phyloP scores from a whole-genome alignment of 2,113 vertebrate genomes.

The Chionodraco myersi region DNA sequence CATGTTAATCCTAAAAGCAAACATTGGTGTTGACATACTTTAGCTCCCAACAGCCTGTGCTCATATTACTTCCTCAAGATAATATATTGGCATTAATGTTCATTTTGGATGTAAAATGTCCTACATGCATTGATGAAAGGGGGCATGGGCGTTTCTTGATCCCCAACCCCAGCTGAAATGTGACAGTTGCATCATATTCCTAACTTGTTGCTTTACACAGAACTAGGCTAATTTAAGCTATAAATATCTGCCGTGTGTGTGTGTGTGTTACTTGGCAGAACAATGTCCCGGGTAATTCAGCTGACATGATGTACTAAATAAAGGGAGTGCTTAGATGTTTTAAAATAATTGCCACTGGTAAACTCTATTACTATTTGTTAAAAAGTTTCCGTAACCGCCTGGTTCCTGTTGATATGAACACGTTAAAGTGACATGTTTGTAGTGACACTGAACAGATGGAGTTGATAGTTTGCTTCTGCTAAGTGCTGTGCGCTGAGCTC shows the following conservation, averaged over 20 bases:
- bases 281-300: neutral
- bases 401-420: neutral
- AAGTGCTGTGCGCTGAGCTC: neutral
- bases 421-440: neutral
- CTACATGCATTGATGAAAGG: neutral
- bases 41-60: neutral
- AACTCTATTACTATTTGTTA: neutral
- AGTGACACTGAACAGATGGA: neutral
- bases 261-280: slow-evolving; percentile 23
- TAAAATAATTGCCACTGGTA: neutral
- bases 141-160: neutral
- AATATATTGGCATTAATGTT: neutral
- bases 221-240: slow-evolving; percentile 70
- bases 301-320: neutral
- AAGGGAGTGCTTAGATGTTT: neutral
- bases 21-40: neutral
- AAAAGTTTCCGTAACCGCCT: neutral
- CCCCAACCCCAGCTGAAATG: slow-evolving; percentile 24
- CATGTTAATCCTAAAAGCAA: neutral
- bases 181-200: slow-evolving; percentile 46
- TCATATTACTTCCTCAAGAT: neutral
- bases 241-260: slow-evolving; percentile 42
- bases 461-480: neutral
- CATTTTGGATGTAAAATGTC: neutral
- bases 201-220: slow-evolving; percentile 59